Evolutionary conservation across 2,888 invertebrate species (phyloP).

Genomic region (Gastrophysa polygoni): DNA sequence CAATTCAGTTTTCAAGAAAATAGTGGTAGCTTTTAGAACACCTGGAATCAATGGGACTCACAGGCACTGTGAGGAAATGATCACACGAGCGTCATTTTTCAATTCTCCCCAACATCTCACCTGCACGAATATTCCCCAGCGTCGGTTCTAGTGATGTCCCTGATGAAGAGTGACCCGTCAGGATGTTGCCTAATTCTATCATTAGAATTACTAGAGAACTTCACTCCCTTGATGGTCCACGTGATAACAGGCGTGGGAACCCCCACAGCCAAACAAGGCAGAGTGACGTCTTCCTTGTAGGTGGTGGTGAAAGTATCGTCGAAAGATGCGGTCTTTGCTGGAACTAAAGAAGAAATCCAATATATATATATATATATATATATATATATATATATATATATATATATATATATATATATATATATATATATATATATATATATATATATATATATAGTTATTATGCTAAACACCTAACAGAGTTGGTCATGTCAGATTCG

Average conservation of each 20-base stretch:
- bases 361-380: too few species aligned
- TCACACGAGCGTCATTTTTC: too few species aligned
- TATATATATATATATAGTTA: too few species aligned
- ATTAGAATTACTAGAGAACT: slow-evolving; percentile 77
- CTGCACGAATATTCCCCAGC: slow-evolving; percentile 93
- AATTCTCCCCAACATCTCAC: background rate
- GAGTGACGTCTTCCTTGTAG: slow-evolving; percentile 88
- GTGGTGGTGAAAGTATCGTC: slow-evolving; percentile 92
- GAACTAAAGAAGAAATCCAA: slow-evolving; percentile 66
- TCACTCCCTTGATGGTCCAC: slow-evolving; percentile 86
- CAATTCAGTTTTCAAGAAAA: too few species aligned
- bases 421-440: too few species aligned
- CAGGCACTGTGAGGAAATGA: background rate
- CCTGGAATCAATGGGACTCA: too few species aligned
- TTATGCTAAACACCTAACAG: too few species aligned
- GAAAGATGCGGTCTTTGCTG: slow-evolving; percentile 94
- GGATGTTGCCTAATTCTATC: slow-evolving; percentile 84
- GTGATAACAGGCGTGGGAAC: slow-evolving; percentile 87
- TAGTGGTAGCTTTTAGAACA: too few species aligned
- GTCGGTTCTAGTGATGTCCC: slow-evolving; percentile 86
- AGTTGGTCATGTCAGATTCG: too few species aligned
- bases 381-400: too few species aligned
- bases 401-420: too few species aligned
- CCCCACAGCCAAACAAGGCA: slow-evolving; percentile 92
- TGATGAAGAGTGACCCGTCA: slow-evolving; percentile 90